phyloP scores from a whole-genome alignment of 1,140 invertebrate genomes.

The Steinernema khuongi region DNA sequence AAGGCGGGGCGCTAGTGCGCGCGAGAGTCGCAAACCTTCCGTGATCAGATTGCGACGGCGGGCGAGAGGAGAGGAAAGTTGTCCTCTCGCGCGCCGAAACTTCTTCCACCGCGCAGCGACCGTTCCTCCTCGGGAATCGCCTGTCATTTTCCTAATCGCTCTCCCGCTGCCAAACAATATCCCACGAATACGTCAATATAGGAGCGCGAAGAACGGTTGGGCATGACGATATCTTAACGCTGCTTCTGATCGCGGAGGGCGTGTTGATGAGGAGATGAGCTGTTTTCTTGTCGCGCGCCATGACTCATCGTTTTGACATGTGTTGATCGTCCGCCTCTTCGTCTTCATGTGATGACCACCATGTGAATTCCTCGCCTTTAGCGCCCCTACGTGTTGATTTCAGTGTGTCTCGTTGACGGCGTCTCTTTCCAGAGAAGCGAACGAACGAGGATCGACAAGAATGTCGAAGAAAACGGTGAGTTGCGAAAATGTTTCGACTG shows the following conservation, averaged over 20 bases:
- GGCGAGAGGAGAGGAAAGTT: not conserved
- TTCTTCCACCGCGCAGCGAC: not conserved
- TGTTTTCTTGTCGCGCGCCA: slow-evolving; percentile 20
- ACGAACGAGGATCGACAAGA: slow-evolving; percentile 17
- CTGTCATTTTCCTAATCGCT: no score
- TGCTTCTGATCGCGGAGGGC: no score
- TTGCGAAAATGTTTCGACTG: slow-evolving; percentile 19
- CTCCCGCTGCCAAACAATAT: no score
- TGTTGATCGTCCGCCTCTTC: not conserved
- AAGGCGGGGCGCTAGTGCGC: not conserved
- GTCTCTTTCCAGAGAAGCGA: slow-evolving; percentile 1
- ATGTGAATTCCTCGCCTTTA: slow-evolving; percentile 4
- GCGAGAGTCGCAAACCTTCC: not conserved
- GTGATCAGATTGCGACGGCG: not conserved
- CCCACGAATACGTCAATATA: no score
- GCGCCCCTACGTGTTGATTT: slow-evolving; percentile 17
- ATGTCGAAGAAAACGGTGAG: slow-evolving; percentile 46
- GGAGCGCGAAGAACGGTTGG: no score
- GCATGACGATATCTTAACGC: no score
- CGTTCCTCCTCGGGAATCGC: no score
- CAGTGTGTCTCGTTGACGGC: not conserved
- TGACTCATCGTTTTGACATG: slow-evolving; percentile 24
- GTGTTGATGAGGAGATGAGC: not conserved
- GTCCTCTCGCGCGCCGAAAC: not conserved
- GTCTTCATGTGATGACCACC: not conserved